These are phyloP conservation scores for Brachypteracias leptosomus DNA, from an alignment of 2,113 vertebrate genomes.

Conservation along the genomic window DNA sequence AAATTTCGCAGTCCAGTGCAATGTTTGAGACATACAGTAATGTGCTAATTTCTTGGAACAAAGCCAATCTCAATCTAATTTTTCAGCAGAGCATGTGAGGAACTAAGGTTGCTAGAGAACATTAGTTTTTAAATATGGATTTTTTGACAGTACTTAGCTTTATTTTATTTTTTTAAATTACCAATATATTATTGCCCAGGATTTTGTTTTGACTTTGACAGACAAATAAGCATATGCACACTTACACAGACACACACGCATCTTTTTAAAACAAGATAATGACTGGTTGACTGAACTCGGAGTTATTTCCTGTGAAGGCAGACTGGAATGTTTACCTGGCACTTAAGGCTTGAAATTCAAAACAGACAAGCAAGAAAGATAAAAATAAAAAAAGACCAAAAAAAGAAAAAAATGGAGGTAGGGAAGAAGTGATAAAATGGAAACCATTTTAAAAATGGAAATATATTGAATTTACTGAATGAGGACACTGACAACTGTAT, in stretches of 20 bases:
- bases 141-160: conserved; percentile 42
- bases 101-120: conserved; percentile 36
- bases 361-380: conserved; percentile 50
- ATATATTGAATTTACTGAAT: conserved; percentile 38
- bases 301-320: conserved; percentile 49
- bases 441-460: conserved; percentile 46
- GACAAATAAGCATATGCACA: conserved; percentile 47
- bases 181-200: conserved; percentile 51
- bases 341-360: conserved; percentile 65
- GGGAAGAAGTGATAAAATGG: conserved; percentile 45
- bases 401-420: neutral
- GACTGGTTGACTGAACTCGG: conserved; percentile 36
- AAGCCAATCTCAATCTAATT: conserved; percentile 52
- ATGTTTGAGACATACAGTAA: conserved; percentile 37
- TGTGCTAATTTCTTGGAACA: conserved; percentile 44
- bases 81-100: conserved; percentile 59
- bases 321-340: conserved; percentile 60
- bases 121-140: neutral
- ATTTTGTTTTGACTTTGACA: conserved; percentile 54
- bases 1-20: conserved; percentile 55
- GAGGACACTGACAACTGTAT: neutral
- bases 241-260: conserved; percentile 22
- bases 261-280: conserved; percentile 43
- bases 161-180: neutral
- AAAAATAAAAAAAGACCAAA: neutral